Evolutionary conservation across 2,113 vertebrate genomes (phyloP).

Genomic region (Platysteira castanea): DNA sequence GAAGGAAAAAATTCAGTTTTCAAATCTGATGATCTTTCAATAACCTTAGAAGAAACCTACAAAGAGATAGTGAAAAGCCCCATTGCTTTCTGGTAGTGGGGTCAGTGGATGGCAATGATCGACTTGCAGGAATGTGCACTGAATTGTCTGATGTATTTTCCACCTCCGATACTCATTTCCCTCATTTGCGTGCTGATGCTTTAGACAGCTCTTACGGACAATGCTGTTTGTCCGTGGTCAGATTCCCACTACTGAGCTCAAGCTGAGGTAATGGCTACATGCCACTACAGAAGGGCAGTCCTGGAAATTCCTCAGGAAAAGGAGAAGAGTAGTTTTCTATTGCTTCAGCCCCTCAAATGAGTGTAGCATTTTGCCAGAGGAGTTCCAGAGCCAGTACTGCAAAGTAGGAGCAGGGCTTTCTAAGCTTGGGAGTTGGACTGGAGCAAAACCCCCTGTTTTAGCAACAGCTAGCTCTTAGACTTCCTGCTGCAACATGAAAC

Average conservation of each 20-base stretch:
- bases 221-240: not conserved
- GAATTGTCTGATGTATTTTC: not conserved
- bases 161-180: not conserved
- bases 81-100: not conserved
- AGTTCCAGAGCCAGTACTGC: not conserved
- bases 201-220: not conserved
- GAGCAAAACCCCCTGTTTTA: not conserved
- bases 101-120: not conserved
- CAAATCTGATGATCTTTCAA: not conserved
- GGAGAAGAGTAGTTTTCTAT: not conserved
- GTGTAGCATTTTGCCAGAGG: not conserved
- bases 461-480: not conserved
- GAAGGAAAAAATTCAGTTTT: not conserved
- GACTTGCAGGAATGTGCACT: not conserved
- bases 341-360: not conserved
- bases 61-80: not conserved
- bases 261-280: not conserved
- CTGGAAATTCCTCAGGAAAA: not conserved
- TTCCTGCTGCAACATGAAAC: not conserved
- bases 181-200: not conserved
- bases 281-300: not conserved
- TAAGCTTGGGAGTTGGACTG: not conserved
- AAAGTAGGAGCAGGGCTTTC: not conserved
- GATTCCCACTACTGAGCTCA: not conserved
- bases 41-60: not conserved